Evolutionary conservation across 2,797 vertebrate genomes (phyloP), one percentile per base, ranked within the genome.

Genomic region (Pseudochaenichthys georgianus): DNA sequence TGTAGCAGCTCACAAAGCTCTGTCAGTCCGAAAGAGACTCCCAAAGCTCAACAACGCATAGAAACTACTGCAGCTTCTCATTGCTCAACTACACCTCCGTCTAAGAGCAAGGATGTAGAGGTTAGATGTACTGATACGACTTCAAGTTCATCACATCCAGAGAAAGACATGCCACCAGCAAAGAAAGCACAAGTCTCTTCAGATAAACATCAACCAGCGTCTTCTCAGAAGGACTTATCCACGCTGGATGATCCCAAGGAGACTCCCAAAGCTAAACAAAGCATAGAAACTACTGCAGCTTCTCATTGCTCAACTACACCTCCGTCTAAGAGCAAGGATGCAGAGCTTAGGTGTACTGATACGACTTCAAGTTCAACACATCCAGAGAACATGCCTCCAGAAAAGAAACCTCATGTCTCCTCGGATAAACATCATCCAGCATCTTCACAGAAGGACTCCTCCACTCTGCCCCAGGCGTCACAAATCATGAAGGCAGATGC

Each of bases 141-240:
- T 79, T 67, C 41, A 23, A 58, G 16, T 76, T 82, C 83, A 45
- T 16, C 50, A 3, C 41, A 31, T 42, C 48, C 55, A 66, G 78
- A 84, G 73, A 86, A 70, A 23, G 72, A 86, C 74, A 63, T 77
- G 31, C 79, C 85, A 77, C 60, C 73, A 19, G 64, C 64, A 46
- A 83, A 66, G 28, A 70, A 62, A 55, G 75, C 71, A 31, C 78
- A 86, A 53, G 81, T 83, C 78, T 68, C 81, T 43, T 75, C 72
- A 55, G 85, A 90, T 78, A 80, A 84, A 77, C 78, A 75, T 77
- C 78, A 83, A 73, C 81, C 74, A n/a, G 38, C 10, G 21, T 70
- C 82, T 45, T 81, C 77, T 66, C 78, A 77, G 70, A 74, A 31
- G 48, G 80, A 84, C 15, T 65, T 77, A 57, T 83, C 81, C 16